Evolutionary conservation across 1,140 invertebrate genomes (phyloP), one percentile per base, ranked within the genome.

Genomic region (Procambarus clarkii): DNA sequence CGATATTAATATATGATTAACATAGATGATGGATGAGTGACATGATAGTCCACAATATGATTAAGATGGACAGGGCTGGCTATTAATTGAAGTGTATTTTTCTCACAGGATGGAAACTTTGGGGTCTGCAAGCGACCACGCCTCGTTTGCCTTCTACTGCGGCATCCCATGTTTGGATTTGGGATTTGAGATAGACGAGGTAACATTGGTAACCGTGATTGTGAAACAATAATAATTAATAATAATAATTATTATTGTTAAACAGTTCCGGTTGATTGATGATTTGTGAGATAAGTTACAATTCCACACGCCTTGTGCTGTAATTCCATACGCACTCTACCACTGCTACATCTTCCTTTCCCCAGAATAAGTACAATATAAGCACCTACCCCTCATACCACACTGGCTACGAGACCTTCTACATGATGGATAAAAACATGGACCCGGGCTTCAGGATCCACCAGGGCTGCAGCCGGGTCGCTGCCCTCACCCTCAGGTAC

Each of bases 401-500:
- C 86, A 93, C 93, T 7, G 84, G 92, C 45, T 93, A 93, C 64
- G 93, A 93, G 9, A 93, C 93, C 34, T 93, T 92, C 83, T 88
- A 91, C 64, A 86, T 92, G 79, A 54, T 93, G 21, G 82, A 64
- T 8, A 54, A 90, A 5, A 50, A 84, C 45, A 54, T 91, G 7
- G 93, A 93, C 45, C 86, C 78, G n/a, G 92, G 87, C 7, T 93
- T 93, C 54, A 91, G 83, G 58, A 81, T 93, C 13, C 71, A 88
- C 24, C 85, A 93, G 50, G 88, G 93, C 9, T 93, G 93, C 77
- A 91, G 93, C 21, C 45, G 93, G 54, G 24, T 93, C 13, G 92
- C 92, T 11, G 21, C 76, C 18, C 92, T 92, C 11, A 44, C 46
- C 0, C 80, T 92, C 0, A 60, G 64, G 18, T 84, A 79, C 74